These are phyloP conservation scores for Eriosoma lanigerum DNA, from an alignment of 1,140 invertebrate species.

Conservation along the genomic window DNA sequence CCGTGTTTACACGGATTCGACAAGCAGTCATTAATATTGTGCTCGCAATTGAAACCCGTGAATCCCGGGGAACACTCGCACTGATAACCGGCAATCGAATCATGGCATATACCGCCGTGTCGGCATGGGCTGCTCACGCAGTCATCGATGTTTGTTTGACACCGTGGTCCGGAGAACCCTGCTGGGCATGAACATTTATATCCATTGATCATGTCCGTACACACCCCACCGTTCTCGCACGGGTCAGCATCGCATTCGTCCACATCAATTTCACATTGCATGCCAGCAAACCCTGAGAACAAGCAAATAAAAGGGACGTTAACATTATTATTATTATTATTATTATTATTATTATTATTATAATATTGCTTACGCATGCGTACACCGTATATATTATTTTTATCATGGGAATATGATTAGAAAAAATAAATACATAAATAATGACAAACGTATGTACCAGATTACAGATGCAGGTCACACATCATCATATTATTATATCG, in stretches of 20 bases:
- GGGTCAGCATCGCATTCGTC: conserved; percentile 87
- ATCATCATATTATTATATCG: conserved; percentile 1
- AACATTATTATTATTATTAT: not conserved
- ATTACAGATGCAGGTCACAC: conserved; percentile 46
- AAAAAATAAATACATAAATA: not conserved
- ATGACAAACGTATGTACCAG: not conserved
- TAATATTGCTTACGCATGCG: not conserved
- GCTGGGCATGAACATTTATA: conserved; percentile 83
- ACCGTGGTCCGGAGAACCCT: conserved; percentile 81
- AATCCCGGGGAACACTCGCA: conserved; percentile 85
- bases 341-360: not conserved
- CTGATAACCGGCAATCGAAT: conserved; percentile 81
- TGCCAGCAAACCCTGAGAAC: conserved; percentile 81
- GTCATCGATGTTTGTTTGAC: conserved; percentile 89
- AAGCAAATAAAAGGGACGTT: conserved; percentile 45
- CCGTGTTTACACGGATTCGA: conserved; percentile 84
- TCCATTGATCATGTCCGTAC: conserved; percentile 82
- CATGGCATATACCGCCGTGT: conserved; percentile 83
- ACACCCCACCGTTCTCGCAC: conserved; percentile 82
- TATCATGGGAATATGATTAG: conserved; percentile 6
- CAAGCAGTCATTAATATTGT: conserved; percentile 88
- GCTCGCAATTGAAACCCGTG: conserved; percentile 82
- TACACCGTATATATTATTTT: not conserved
- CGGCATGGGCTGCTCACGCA: conserved; percentile 81
- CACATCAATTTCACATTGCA: conserved; percentile 87